Evolutionary conservation across 2,797 vertebrate genomes (phyloP).

Genomic region (Paramormyrops hopkinsi): DNA sequence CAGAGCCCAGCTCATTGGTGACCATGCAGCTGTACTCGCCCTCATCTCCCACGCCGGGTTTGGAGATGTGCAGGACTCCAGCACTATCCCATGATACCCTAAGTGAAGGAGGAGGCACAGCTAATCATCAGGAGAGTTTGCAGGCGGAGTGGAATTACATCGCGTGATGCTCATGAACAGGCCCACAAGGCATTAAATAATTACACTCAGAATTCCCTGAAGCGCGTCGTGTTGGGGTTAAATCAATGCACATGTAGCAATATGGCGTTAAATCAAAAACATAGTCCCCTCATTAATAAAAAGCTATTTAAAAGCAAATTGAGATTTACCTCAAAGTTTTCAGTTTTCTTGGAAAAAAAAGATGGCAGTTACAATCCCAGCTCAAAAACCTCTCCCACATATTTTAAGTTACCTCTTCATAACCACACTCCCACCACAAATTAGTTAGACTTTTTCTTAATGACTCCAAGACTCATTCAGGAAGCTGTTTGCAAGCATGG

Average conservation of each 20-base stretch:
- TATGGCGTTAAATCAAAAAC: neutral
- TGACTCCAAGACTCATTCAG: constrained; percentile 6
- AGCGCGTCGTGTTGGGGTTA: constrained; percentile 20
- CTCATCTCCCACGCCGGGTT: constrained; percentile 60
- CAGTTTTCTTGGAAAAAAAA: neutral
- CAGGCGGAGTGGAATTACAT: constrained; percentile 11
- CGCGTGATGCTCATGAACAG: constrained; percentile 19
- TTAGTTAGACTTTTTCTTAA: constrained; percentile 16
- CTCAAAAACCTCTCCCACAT: constrained; percentile 25
- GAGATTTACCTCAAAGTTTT: neutral
- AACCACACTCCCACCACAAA: constrained; percentile 14
- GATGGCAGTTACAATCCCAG: constrained; percentile 31
- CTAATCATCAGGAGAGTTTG: constrained; percentile 15
- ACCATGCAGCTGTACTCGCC: constrained; percentile 73
- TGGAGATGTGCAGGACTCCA: constrained; percentile 63
- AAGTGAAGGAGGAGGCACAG: neutral
- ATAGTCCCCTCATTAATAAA: neutral
- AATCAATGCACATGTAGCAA: constrained; percentile 13
- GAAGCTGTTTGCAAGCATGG: constrained; percentile 22
- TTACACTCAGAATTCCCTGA: constrained; percentile 25
- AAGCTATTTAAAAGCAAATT: neutral
- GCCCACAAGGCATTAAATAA: constrained; percentile 27
- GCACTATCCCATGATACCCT: constrained; percentile 60
- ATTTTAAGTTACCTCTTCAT: neutral
- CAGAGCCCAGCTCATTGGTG: constrained; percentile 62